phyloP scores from a whole-genome alignment of 2,888 invertebrate species.

The Drosophila helvetica region DNA sequence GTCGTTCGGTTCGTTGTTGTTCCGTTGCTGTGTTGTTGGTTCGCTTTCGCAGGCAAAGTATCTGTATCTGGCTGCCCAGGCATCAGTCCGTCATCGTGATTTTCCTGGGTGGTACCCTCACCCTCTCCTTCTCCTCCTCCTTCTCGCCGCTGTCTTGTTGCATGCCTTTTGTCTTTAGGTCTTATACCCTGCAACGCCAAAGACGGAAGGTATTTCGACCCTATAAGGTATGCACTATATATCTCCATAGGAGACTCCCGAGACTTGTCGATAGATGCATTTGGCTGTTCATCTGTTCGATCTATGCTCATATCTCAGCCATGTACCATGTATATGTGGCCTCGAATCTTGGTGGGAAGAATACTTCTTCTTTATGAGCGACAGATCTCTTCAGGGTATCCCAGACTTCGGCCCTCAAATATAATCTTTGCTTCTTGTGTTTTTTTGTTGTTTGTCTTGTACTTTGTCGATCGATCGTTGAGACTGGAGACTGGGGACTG shows the following conservation, averaged over 20 bases:
- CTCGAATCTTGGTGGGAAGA: not conserved
- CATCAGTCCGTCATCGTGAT: slow-evolving; percentile 72
- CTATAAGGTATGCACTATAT: not conserved
- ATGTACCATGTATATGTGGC: not conserved
- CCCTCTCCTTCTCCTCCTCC: slow-evolving; percentile 1
- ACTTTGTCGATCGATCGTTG: slow-evolving; percentile 56
- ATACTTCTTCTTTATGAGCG: not conserved
- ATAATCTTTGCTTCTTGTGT: not conserved
- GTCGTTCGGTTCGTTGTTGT: slow-evolving; percentile 52
- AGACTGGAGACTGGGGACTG: slow-evolving; percentile 32
- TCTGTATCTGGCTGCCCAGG: slow-evolving; percentile 48
- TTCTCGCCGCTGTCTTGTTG: not conserved
- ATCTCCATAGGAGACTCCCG: not conserved
- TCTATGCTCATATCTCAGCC: not conserved
- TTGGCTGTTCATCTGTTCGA: not conserved
- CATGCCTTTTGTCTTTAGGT: slow-evolving; percentile 48
- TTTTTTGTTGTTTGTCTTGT: slow-evolving; percentile 18
- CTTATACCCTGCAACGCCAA: not conserved
- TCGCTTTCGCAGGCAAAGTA: slow-evolving; percentile 36
- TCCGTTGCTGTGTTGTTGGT: not conserved
- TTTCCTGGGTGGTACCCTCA: slow-evolving; percentile 66
- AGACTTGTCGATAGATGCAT: not conserved
- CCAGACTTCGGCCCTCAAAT: not conserved
- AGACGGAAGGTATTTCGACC: not conserved
- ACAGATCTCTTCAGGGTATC: not conserved